Percentiles rank a stretch among this genome's conserved stretches.
These are phyloP conservation scores for Fissipunctia ypsillon DNA, from an alignment of 2,888 invertebrate species.

Conservation along the genomic window DNA sequence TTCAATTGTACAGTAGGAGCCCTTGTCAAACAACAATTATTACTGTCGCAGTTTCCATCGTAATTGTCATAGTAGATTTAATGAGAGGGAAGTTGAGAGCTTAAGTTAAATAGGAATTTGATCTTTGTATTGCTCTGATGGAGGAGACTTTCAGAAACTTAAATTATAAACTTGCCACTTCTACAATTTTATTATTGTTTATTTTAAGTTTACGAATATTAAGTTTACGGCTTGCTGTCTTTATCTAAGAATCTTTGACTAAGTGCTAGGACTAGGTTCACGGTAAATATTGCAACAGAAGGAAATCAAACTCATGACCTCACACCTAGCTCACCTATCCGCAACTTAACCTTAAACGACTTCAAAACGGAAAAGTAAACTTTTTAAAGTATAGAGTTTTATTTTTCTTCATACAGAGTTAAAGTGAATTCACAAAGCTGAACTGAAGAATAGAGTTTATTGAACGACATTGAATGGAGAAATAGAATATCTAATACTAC, in stretches of 20 bases:
- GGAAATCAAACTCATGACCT: not conserved
- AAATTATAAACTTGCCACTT: not conserved
- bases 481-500: not conserved
- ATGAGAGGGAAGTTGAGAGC: conserved; percentile 27
- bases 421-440: not conserved
- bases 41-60: conserved; percentile 49
- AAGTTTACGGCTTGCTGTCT: not conserved
- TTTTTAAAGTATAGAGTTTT: not conserved
- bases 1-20: conserved; percentile 59
- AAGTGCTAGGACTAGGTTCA: not conserved
- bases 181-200: not conserved
- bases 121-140: conserved; percentile 21
- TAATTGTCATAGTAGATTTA: conserved; percentile 52
- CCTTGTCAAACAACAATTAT: conserved; percentile 68
- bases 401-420: not conserved
- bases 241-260: not conserved
- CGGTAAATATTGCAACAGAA: not conserved
- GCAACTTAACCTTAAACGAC: not conserved
- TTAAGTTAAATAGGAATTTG: conserved; percentile 36
- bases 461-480: not conserved
- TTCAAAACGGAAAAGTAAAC: not conserved
- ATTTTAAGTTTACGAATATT: not conserved
- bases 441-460: not conserved
- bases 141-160: not conserved
- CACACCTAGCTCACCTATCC: not conserved